phyloP scores from a whole-genome alignment of 2,888 invertebrate genomes.

The Omphaloscelis lunosa region DNA sequence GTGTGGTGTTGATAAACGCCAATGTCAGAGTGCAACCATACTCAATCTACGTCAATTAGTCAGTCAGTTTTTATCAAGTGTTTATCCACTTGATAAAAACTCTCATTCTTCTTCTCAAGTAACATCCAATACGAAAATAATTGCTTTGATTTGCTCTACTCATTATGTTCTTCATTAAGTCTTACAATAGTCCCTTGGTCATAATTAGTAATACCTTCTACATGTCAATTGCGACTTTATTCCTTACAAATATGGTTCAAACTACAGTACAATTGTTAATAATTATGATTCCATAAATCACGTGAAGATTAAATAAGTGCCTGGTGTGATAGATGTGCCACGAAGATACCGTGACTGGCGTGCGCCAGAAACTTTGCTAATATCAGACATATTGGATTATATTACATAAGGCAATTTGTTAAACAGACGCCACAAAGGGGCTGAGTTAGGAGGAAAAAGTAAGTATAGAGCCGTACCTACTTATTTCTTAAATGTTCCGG shows the following conservation, averaged over 20 bases:
- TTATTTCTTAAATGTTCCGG: neutral
- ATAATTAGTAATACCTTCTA: neutral
- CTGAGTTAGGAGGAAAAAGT: neutral
- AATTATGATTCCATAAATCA: conserved; percentile 27
- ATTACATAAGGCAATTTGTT: neutral
- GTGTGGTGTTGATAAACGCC: neutral
- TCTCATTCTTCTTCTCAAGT: too few species aligned
- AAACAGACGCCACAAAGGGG: neutral
- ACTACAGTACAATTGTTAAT: neutral
- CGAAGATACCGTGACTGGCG: neutral
- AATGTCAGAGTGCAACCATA: neutral
- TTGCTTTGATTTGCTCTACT: neutral
- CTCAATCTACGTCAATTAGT: neutral
- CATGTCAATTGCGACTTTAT: conserved; percentile 1
- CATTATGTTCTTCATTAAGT: neutral
- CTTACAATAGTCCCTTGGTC: neutral
- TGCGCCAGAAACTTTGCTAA: conserved; percentile 16
- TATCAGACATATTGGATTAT: conserved; percentile 19
- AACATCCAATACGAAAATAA: neutral
- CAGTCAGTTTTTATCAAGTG: too few species aligned
- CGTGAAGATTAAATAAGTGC: conserved; percentile 13
- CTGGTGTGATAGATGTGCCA: conserved; percentile 14
- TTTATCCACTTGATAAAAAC: too few species aligned
- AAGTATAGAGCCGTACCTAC: neutral
- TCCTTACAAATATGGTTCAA: neutral